Percentiles rank a stretch among this genome's conserved stretches.
Conservation (phyloP, 2,888 invertebrate species). For the Lochmaea crataegi region DNA sequence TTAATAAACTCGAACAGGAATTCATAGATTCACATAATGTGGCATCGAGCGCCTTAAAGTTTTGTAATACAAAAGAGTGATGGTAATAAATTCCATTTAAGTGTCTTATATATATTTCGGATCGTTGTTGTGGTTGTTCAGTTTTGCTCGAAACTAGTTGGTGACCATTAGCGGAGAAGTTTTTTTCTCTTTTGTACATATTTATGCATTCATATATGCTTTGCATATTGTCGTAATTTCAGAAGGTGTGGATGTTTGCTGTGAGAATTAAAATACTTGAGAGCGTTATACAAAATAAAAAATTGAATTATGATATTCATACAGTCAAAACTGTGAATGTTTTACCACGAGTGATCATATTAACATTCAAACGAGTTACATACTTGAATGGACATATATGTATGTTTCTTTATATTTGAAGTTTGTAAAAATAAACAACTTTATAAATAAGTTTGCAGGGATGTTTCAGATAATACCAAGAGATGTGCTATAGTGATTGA, state of each 20-base stretch:
- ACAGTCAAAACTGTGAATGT: background rate
- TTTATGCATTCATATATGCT: conserved; percentile 4
- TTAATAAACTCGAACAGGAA: conserved; percentile 40
- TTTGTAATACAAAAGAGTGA: conserved; percentile 54
- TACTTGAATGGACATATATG: background rate
- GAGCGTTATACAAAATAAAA: background rate
- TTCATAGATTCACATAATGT: conserved; percentile 49
- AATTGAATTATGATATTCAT: background rate
- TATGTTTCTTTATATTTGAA: background rate
- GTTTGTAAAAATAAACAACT: background rate
- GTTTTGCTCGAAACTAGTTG: conserved; percentile 50
- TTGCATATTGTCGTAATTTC: conserved; percentile 3
- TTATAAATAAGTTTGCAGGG: no score
- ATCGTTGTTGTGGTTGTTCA: conserved; percentile 51
- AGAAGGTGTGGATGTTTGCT: conserved; percentile 4
- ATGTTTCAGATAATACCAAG: no score
- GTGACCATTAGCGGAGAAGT: conserved; percentile 24
- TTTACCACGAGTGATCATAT: background rate
- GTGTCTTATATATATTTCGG: conserved; percentile 57
- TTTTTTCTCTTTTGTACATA: conserved; percentile 7
- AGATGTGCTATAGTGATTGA: no score
- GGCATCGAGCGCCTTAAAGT: conserved; percentile 52
- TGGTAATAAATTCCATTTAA: conserved; percentile 53
- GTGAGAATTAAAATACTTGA: background rate
- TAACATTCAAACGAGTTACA: background rate